A percentile compares a stretch with the other conserved stretches of the same genome.
These are phyloP conservation scores for Gobio gobio DNA, from an alignment of 2,113 vertebrate species.

Conservation along the genomic window DNA sequence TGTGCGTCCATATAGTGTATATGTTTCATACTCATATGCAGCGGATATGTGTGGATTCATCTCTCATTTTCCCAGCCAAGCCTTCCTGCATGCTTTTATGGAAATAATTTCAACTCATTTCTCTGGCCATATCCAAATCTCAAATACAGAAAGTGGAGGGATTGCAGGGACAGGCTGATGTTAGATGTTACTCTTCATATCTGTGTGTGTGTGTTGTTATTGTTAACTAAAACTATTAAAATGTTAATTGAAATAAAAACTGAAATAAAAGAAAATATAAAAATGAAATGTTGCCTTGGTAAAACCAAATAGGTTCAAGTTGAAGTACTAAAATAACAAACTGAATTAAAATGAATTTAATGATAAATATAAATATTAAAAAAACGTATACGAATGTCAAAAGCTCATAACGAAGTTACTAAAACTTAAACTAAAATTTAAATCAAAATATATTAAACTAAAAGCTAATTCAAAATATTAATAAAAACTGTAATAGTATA, in stretches of 20 bases:
- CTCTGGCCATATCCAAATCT: background rate
- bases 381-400: too few relatives aligned
- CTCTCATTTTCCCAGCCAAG: background rate
- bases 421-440: too few relatives aligned
- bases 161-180: slow-evolving; percentile 35
- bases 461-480: too few relatives aligned
- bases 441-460: too few relatives aligned
- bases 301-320: too few relatives aligned
- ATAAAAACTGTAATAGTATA: too few relatives aligned
- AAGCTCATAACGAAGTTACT: too few relatives aligned
- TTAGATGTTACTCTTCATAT: slow-evolving; percentile 9
- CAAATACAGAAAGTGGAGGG: slow-evolving; percentile 26
- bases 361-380: too few relatives aligned
- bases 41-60: background rate
- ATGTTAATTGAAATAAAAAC: background rate
- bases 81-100: background rate
- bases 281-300: too few relatives aligned
- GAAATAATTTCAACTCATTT: background rate
- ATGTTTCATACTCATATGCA: background rate
- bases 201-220: background rate
- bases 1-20: background rate
- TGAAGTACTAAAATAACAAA: too few relatives aligned
- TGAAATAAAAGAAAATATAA: too few relatives aligned
- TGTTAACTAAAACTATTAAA: background rate
- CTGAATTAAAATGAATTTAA: too few relatives aligned